Evolutionary conservation across 2,113 vertebrate species (phyloP).

Genomic region (Zosterops lateralis): DNA sequence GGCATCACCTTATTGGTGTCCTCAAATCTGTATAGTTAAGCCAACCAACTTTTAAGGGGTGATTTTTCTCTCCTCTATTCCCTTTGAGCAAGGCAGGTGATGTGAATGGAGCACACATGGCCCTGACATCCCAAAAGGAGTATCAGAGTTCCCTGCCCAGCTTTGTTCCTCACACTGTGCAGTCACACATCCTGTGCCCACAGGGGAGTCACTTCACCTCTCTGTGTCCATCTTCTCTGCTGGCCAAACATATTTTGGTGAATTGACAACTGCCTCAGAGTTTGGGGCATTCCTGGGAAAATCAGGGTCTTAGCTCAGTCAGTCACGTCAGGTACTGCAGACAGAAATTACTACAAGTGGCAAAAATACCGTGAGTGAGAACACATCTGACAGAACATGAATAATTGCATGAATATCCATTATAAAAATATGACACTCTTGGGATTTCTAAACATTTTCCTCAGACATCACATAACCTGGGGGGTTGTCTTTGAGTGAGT

Average conservation of each 20-base stretch:
- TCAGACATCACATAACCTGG: background rate
- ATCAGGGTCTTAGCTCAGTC: background rate
- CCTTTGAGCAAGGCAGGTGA: background rate
- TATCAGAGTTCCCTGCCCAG: rapidly evolving
- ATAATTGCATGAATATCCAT: background rate
- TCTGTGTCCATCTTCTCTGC: background rate
- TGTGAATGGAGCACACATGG: background rate
- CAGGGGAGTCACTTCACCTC: background rate
- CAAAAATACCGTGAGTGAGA: background rate
- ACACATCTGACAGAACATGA: background rate
- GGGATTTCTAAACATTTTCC: background rate
- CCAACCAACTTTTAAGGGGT: background rate
- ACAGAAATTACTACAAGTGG: background rate
- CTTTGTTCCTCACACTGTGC: background rate
- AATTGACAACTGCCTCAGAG: background rate
- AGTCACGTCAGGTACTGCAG: rapidly evolving
- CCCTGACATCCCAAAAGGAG: background rate
- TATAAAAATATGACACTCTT: background rate
- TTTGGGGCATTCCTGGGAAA: background rate
- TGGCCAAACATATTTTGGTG: background rate
- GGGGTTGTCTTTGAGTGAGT: background rate
- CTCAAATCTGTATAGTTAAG: background rate
- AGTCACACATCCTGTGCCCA: background rate
- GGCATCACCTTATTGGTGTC: background rate
- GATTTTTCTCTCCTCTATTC: background rate